These are phyloP conservation scores for Rhogogaster chlorosoma DNA, from an alignment of 2,888 invertebrate species.

Conservation along the genomic window DNA sequence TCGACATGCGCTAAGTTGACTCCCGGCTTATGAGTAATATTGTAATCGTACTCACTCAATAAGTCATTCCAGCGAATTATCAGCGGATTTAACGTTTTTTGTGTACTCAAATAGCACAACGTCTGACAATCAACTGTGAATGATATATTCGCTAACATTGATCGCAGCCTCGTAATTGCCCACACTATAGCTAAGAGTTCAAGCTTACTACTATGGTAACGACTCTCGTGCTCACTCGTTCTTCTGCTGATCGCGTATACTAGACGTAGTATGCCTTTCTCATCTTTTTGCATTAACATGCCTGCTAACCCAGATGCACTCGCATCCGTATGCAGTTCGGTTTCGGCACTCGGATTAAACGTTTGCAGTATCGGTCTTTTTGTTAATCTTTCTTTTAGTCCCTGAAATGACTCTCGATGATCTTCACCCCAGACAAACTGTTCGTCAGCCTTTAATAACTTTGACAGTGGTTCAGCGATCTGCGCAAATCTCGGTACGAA, in stretches of 20 bases:
- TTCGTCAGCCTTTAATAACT: neutral
- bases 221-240: slow-evolving; percentile 60
- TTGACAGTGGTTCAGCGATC: slow-evolving; percentile 12
- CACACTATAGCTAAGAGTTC: slow-evolving; percentile 61
- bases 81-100: slow-evolving; percentile 52
- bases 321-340: neutral
- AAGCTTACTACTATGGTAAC: slow-evolving; percentile 62
- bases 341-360: neutral
- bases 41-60: slow-evolving; percentile 45
- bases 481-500: slow-evolving; percentile 49
- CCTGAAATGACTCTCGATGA: slow-evolving; percentile 17
- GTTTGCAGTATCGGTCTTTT: neutral
- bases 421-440: neutral
- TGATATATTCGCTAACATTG: slow-evolving; percentile 44
- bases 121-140: slow-evolving; percentile 54
- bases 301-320: neutral
- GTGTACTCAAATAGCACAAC: slow-evolving; percentile 45
- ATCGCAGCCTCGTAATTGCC: slow-evolving; percentile 48
- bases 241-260: slow-evolving; percentile 62
- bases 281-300: neutral
- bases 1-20: slow-evolving; percentile 40
- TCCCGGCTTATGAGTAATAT: slow-evolving; percentile 42
- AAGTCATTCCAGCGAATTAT: slow-evolving; percentile 51
- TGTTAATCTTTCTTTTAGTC: neutral
- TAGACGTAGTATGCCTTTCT: neutral